phyloP scores from a whole-genome alignment of 2,888 invertebrate species.

The Ashinkailepas kermadecensis region DNA sequence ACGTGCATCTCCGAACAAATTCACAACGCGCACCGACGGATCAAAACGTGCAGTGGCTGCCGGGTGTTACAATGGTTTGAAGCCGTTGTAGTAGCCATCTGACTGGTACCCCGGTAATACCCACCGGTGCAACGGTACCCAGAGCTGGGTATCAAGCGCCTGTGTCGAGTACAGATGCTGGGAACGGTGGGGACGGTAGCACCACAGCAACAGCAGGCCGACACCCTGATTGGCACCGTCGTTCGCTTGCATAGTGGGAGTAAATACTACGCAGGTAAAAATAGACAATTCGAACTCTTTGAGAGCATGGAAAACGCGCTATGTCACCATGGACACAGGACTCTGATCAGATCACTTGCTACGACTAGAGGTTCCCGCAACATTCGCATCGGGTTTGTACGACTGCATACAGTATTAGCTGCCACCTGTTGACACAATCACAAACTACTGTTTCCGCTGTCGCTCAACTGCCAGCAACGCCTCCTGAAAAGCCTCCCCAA shows the following conservation, averaged over 20 bases:
- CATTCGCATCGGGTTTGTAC: neutral
- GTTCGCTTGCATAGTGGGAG: no score
- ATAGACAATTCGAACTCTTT: conserved; percentile 17
- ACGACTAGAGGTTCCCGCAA: conserved; percentile 1
- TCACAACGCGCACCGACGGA: neutral
- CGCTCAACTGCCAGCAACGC: conserved; percentile 77
- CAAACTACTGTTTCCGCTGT: neutral
- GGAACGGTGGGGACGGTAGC: neutral
- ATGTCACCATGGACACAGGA: neutral
- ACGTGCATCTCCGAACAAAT: neutral
- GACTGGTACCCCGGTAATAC: neutral
- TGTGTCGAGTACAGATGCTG: neutral
- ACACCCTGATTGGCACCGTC: no score
- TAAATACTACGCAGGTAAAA: neutral
- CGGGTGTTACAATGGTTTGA: neutral
- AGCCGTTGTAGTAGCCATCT: neutral
- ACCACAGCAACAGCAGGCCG: neutral
- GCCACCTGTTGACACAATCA: conserved; percentile 4
- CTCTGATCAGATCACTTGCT: conserved; percentile 13
- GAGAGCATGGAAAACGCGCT: conserved; percentile 9
- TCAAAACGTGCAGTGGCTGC: neutral
- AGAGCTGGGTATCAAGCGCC: neutral
- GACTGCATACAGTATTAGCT: conserved; percentile 7
- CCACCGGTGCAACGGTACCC: neutral
- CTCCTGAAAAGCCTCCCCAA: conserved; percentile 87